phyloP scores from a whole-genome alignment of 2,797 vertebrate genomes.

The Morus bassanus region DNA sequence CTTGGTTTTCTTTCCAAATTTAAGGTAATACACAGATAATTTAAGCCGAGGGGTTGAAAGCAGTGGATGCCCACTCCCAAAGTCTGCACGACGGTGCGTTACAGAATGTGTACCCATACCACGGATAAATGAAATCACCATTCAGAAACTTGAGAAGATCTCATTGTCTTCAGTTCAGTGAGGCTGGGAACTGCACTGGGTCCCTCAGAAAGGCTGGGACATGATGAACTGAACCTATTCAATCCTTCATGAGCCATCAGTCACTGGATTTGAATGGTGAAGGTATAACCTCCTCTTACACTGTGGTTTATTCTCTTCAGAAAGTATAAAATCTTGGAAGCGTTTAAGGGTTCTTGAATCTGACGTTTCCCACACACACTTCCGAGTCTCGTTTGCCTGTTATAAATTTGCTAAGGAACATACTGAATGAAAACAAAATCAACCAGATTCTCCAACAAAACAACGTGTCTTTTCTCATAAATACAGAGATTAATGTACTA shows the following conservation, averaged over 20 bases:
- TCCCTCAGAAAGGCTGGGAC: background rate
- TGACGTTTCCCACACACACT: background rate
- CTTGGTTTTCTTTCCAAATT: background rate
- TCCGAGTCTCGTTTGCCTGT: background rate
- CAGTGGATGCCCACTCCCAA: background rate
- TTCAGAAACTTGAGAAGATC: background rate
- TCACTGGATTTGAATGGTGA: background rate
- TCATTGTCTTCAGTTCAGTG: background rate
- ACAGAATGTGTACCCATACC: background rate
- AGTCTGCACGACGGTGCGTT: background rate
- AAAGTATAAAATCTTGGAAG: background rate
- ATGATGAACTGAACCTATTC: background rate
- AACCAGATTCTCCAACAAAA: background rate
- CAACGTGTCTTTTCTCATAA: background rate
- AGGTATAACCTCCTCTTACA: background rate
- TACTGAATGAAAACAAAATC: background rate
- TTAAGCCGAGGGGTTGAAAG: background rate
- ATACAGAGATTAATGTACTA: slow-evolving; percentile 7
- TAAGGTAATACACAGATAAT: background rate
- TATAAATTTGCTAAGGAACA: background rate
- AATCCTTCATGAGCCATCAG: background rate
- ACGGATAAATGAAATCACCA: background rate
- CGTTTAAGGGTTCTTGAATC: background rate
- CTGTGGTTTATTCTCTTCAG: background rate
- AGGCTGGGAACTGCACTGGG: background rate